Conservation (phyloP, 2,797 vertebrate species). For the Pteropus rufus region DNA sequence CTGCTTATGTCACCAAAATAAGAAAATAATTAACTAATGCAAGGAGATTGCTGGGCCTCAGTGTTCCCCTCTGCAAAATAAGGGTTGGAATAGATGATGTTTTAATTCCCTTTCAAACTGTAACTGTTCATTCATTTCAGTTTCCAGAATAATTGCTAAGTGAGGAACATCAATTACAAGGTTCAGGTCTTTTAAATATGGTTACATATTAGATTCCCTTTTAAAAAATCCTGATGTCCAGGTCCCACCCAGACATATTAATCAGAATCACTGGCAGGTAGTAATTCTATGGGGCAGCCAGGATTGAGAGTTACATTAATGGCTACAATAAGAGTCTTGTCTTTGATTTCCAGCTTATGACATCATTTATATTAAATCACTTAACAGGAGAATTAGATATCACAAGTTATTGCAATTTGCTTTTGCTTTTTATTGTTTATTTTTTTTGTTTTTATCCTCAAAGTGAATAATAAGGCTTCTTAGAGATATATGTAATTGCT, state of each 20-base stretch:
- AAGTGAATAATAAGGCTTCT: constrained; percentile 61
- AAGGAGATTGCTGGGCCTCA: neutral
- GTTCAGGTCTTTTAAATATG: neutral
- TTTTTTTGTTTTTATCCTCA: constrained; percentile 36
- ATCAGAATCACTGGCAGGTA: neutral
- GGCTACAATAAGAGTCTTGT: neutral
- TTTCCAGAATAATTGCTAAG: neutral
- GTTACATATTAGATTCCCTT: neutral
- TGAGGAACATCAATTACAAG: neutral
- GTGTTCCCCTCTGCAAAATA: neutral
- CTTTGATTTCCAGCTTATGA: neutral
- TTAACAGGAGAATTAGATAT: neutral
- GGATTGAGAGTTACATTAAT: neutral
- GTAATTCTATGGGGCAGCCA: neutral
- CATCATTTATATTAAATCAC: neutral
- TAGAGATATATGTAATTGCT: constrained; percentile 47
- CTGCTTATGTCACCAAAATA: constrained; percentile 1
- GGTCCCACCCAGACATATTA: neutral
- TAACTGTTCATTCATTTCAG: neutral
- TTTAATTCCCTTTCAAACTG: neutral
- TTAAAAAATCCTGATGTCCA: neutral
- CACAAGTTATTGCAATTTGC: neutral
- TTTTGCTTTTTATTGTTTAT: constrained; percentile 2
- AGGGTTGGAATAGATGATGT: neutral
- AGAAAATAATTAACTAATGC: neutral